Evolutionary conservation across 2,797 vertebrate species (phyloP).

Genomic region (Coreius guichenoti): DNA sequence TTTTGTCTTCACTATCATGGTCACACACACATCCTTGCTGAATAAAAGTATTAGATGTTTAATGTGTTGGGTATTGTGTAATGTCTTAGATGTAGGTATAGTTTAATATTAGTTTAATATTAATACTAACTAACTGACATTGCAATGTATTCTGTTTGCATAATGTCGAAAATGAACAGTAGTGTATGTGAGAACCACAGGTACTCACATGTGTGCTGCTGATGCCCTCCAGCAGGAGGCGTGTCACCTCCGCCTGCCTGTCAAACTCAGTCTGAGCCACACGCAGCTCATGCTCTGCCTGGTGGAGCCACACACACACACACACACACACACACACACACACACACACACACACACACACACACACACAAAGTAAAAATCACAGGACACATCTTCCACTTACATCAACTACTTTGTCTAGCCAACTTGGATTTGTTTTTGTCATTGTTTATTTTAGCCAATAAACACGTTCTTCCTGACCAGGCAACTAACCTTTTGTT

Average conservation of each 20-base stretch:
- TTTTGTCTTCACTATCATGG: background rate
- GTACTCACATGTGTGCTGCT: slow-evolving; percentile 93
- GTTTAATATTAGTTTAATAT: too few species aligned
- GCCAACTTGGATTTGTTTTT: background rate
- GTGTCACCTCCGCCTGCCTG: slow-evolving; percentile 92
- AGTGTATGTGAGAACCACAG: background rate
- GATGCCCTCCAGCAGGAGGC: slow-evolving; percentile 93
- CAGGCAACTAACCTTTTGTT: background rate
- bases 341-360: slow-evolving; percentile 3
- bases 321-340: slow-evolving; percentile 21
- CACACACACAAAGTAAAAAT: background rate
- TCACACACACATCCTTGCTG: background rate
- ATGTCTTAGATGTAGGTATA: too few species aligned
- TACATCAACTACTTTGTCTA: background rate
- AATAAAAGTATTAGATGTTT: background rate
- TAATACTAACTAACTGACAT: background rate
- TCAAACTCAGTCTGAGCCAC: slow-evolving; percentile 96
- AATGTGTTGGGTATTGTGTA: too few species aligned
- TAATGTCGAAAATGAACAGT: background rate
- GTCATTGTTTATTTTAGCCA: background rate
- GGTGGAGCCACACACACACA: slow-evolving; percentile 21
- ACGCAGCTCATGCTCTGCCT: slow-evolving; percentile 94
- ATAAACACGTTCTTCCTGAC: background rate
- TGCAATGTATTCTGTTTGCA: background rate
- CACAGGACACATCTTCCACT: background rate